Conservation (phyloP, 2,113 vertebrate species). For the Oreochromis aureus region DNA sequence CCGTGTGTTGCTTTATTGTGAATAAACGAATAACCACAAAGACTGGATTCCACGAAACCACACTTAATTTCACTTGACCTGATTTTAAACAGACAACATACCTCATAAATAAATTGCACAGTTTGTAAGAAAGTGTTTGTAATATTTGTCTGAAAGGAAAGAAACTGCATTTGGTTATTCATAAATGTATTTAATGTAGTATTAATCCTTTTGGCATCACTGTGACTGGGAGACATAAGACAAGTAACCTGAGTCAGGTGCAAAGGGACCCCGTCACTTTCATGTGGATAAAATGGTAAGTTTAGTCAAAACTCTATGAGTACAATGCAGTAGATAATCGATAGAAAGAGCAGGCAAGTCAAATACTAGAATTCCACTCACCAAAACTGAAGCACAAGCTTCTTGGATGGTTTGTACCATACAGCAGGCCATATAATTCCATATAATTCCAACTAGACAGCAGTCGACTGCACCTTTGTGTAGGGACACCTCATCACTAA, state of each 20-base stretch:
- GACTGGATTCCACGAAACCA: neutral
- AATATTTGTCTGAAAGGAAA: neutral
- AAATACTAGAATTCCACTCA: neutral
- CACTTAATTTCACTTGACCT: neutral
- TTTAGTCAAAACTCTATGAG: neutral
- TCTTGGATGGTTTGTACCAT: neutral
- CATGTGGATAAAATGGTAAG: neutral
- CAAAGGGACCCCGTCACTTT: neutral
- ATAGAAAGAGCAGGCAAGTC: neutral
- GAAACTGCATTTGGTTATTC: too few relatives aligned
- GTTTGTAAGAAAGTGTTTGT: neutral
- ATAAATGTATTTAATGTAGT: too few relatives aligned
- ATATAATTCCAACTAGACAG: neutral
- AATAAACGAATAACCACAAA: neutral
- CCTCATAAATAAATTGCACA: neutral
- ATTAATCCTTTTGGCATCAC: neutral
- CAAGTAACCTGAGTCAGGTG: neutral
- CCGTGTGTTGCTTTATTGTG: neutral
- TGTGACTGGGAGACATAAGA: neutral
- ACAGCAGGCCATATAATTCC: neutral
- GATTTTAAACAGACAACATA: neutral
- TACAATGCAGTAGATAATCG: neutral
- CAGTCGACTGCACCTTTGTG: neutral
- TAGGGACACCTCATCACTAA: neutral
- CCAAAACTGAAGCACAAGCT: neutral